These are phyloP conservation scores for Cremastinae sp. DNA, from an alignment of 2,888 invertebrate genomes.

Conservation along the genomic window DNA sequence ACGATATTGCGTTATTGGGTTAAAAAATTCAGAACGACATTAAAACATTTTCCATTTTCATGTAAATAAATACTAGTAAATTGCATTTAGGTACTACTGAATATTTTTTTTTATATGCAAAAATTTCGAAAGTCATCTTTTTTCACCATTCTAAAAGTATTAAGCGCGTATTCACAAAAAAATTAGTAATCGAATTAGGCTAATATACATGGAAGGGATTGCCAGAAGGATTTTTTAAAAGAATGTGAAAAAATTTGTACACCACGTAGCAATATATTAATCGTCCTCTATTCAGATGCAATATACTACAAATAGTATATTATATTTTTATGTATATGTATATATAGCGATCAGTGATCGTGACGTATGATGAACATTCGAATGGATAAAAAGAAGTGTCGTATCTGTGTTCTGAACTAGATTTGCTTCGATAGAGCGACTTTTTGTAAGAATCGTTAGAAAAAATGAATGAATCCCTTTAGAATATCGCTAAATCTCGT, in stretches of 20 bases:
- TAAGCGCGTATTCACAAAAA: too few relatives aligned
- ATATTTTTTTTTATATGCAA: too few relatives aligned
- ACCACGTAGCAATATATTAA: conserved; percentile 76
- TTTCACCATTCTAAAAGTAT: neutral
- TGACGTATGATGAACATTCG: conserved; percentile 52
- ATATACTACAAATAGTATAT: conserved; percentile 62
- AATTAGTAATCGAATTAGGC: neutral
- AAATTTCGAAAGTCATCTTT: too few relatives aligned
- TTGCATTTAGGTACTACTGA: too few relatives aligned
- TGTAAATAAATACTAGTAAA: too few relatives aligned
- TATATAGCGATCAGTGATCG: conserved; percentile 63
- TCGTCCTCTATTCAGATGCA: conserved; percentile 73
- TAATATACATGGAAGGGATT: neutral
- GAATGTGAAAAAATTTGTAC: conserved; percentile 29
- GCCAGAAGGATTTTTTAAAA: neutral
- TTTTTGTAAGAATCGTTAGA: conserved; percentile 27
- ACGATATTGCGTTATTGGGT: too few relatives aligned
- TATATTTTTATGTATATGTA: conserved; percentile 30
- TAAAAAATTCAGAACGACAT: too few relatives aligned
- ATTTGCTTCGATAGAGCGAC: conserved; percentile 50
- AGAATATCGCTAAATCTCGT: conserved; percentile 33
- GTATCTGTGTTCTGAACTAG: conserved; percentile 22
- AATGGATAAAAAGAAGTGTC: conserved; percentile 54
- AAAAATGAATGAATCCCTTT: conserved; percentile 51
- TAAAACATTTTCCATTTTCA: too few relatives aligned